phyloP scores from a whole-genome alignment of 2,113 vertebrate species.

The Pangasianodon gigas region DNA sequence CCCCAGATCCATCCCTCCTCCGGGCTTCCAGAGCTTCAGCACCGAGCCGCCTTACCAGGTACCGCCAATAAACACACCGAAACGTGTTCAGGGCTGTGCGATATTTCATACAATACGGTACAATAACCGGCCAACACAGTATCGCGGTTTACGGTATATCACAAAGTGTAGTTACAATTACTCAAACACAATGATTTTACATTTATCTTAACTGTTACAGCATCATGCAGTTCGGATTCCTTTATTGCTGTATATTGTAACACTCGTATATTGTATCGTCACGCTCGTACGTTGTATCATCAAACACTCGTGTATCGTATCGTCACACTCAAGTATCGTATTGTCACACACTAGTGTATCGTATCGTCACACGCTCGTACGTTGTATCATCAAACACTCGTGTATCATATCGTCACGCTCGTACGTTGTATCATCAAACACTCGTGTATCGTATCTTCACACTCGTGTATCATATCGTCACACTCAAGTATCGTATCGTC shows the following conservation, averaged over 20 bases:
- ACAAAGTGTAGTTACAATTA: neutral
- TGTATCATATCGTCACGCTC: no score
- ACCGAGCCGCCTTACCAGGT: conserved; percentile 42
- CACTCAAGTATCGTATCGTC: no score
- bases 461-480: no score
- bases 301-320: neutral
- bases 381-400: no score
- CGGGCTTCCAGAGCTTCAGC: neutral
- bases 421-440: no score
- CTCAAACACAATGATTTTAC: no score
- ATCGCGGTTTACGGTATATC: neutral
- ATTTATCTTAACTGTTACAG: no score
- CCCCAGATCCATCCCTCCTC: neutral
- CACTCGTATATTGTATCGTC: neutral
- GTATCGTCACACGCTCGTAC: no score
- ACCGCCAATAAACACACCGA: neutral
- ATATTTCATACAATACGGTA: neutral
- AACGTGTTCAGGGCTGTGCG: neutral
- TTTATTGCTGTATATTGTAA: neutral
- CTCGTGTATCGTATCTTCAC: no score
- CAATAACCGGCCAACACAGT: neutral
- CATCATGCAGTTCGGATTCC: neutral
- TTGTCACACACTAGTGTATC: no score
- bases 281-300: neutral
- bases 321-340: no score